These are phyloP conservation scores for Laodelphax striatellus DNA, from an alignment of 1,140 invertebrate genomes.

Conservation along the genomic window DNA sequence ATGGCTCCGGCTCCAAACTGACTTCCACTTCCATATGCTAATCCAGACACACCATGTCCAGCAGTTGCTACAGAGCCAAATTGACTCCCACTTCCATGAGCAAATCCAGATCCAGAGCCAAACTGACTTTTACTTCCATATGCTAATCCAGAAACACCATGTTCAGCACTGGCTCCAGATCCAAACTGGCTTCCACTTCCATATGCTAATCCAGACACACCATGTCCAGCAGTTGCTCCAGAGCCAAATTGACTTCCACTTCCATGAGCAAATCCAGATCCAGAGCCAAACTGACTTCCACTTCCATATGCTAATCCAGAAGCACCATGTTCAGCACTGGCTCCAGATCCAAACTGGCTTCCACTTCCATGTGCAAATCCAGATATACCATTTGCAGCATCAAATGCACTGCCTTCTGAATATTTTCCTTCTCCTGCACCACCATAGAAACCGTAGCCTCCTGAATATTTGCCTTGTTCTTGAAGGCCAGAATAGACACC, in stretches of 20 bases:
- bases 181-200: background rate
- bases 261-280: background rate
- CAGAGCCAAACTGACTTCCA: slow-evolving; percentile 3
- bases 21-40: background rate
- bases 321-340: background rate
- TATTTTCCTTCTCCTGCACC: slow-evolving; percentile 9
- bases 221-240: background rate
- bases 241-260: background rate
- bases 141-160: background rate
- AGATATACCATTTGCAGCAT: background rate
- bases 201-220: background rate
- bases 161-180: slow-evolving; percentile 3
- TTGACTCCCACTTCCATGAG: slow-evolving; percentile 1
- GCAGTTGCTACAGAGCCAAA: slow-evolving; percentile 3
- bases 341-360: background rate
- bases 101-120: background rate
- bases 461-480: slow-evolving; percentile 6
- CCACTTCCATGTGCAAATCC: background rate
- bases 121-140: background rate
- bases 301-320: background rate
- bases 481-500: slow-evolving; percentile 10
- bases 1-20: background rate
- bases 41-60: background rate
- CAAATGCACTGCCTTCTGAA: slow-evolving; percentile 1
- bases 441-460: slow-evolving; percentile 7